phyloP scores from a whole-genome alignment of 1,140 invertebrate genomes.

The Aphelenchoides besseyi region DNA sequence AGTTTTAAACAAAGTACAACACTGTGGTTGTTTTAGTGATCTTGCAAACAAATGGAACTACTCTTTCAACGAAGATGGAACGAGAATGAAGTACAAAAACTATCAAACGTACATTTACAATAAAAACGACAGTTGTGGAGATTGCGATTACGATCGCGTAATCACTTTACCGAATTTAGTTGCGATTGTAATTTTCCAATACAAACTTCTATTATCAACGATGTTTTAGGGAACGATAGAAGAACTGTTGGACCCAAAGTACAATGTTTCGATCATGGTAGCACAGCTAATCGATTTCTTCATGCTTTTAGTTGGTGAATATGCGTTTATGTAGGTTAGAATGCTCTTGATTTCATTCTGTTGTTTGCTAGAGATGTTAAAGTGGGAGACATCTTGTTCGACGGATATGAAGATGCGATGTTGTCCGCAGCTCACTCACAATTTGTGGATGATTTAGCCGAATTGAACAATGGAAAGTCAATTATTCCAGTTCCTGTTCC shows the following conservation, averaged over 20 bases:
- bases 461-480: conserved; percentile 19
- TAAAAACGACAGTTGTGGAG: conserved; percentile 24
- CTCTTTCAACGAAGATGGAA: conserved; percentile 41
- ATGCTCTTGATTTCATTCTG: background rate
- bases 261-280: conserved; percentile 19
- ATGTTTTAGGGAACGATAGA: conserved; percentile 33
- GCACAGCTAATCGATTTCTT: conserved; percentile 26
- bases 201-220: background rate
- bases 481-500: conserved; percentile 39
- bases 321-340: conserved; percentile 37
- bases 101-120: conserved; percentile 38
- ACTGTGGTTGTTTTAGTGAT: background rate
- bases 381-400: conserved; percentile 36
- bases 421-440: conserved; percentile 29
- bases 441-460: conserved; percentile 25
- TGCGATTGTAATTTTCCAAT: conserved; percentile 27
- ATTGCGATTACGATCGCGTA: conserved; percentile 26
- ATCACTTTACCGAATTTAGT: conserved; percentile 34
- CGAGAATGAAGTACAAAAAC: conserved; percentile 46
- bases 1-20: background rate
- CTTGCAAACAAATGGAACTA: conserved; percentile 5
- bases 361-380: conserved; percentile 15
- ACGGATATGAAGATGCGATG: conserved; percentile 36
- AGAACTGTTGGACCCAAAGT: conserved; percentile 33
- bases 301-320: conserved; percentile 34